phyloP scores from a whole-genome alignment of 2,888 invertebrate genomes.

The Platycheirus albimanus region DNA sequence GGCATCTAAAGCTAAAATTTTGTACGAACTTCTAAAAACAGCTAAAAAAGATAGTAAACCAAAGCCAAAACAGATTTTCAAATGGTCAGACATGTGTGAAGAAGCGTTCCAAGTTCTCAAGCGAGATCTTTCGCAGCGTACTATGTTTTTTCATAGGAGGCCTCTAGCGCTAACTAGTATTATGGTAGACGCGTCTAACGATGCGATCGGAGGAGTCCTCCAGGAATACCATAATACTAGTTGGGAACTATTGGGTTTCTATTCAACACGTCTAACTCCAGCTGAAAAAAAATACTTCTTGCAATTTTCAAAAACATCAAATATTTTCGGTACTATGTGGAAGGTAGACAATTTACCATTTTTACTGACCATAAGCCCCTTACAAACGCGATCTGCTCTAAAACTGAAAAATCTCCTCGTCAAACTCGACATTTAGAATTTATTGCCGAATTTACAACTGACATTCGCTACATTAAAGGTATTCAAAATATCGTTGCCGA shows the following conservation, averaged over 20 bases:
- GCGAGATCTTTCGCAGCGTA: neutral
- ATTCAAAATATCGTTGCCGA: too few relatives aligned
- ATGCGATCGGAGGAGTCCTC: constrained; percentile 39
- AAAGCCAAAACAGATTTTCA: neutral
- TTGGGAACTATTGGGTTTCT: constrained; percentile 26
- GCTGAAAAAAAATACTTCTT: constrained; percentile 28
- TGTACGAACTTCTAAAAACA: constrained; percentile 14
- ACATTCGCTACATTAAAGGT: too few relatives aligned
- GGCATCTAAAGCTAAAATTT: constrained; percentile 1
- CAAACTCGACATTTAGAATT: too few relatives aligned
- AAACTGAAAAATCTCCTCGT: too few relatives aligned
- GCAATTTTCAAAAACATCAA: constrained; percentile 25
- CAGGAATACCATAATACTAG: constrained; percentile 10
- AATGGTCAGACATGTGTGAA: constrained; percentile 12
- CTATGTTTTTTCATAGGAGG: constrained; percentile 32
- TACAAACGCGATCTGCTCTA: neutral
- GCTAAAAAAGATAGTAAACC: neutral
- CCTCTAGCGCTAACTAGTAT: neutral
- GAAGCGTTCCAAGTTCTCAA: constrained; percentile 22
- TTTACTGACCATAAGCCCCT: constrained; percentile 40
- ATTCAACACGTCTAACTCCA: constrained; percentile 22
- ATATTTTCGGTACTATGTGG: constrained; percentile 27
- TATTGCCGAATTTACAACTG: too few relatives aligned
- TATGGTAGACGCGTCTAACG: constrained; percentile 20
- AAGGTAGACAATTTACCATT: constrained; percentile 34